Base-by-base conservation (phyloP, 2,888 invertebrate species). In the Hydriomena furcata region DNA sequence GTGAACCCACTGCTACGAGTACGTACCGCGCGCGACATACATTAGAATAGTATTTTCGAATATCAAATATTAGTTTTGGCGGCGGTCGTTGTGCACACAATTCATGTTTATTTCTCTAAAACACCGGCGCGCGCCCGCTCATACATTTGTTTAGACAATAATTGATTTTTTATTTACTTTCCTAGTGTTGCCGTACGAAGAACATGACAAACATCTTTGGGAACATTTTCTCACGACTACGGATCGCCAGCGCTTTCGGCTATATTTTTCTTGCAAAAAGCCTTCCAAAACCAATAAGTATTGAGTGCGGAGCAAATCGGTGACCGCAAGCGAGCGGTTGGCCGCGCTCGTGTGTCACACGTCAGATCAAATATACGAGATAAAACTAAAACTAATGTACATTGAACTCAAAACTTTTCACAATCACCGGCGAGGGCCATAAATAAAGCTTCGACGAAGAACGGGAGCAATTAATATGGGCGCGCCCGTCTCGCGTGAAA, bases 401-500 rank as follows among this genome's bases (percentile, higher is more conserved):
- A 78, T 80, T 82, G 79, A 75, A 79, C 82, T 84, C 81, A 77
- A 76, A 84, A 79, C 82, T 88, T 87, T 88, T 85, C 85, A 87
- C 88, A 86, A 88, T 88, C 86, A 82, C 80, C 79, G 74, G 79
- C 67, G 74, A 76, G 76, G 80, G 84, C 79, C 84, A 90, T 89
- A 89, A 90, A 90, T 90, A 87, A 89, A 82, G 83, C 86, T 88
- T 88, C 84, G 78, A 61, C 83, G 82, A 85, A 84, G 88, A 89
- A 89, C 87, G 86, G 84, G 89, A 89, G 87, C 90, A 88, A 89
- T 90, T 88, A 89, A 87, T 84, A 85, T 88, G 84, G 89, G 87
- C 82, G 89, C 84, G 89, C 74, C 87, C 73, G 81, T 63, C 80
- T 74, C 73, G 79, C 83, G 88, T 84, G 88, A 89, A 89, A 89